These are phyloP conservation scores for Hemithea aestivaria DNA, from an alignment of 2,888 invertebrate genomes.

Conservation along the genomic window DNA sequence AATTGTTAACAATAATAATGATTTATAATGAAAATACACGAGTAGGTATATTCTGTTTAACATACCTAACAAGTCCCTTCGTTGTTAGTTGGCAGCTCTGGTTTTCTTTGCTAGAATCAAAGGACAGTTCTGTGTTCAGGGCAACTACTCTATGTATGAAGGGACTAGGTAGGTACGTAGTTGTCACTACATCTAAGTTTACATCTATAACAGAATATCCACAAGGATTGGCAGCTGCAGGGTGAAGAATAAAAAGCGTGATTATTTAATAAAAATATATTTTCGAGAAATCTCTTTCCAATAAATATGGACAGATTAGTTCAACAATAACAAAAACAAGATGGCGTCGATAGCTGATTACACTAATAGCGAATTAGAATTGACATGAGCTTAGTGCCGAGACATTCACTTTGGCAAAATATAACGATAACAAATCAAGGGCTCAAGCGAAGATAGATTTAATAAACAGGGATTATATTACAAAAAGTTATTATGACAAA, in stretches of 20 bases:
- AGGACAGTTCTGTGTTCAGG: too few species aligned
- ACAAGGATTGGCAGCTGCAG: slow-evolving; percentile 50
- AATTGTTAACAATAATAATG: too few species aligned
- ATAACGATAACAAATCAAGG: slow-evolving; percentile 48
- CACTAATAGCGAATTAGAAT: slow-evolving; percentile 42
- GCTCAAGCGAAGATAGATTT: slow-evolving; percentile 33
- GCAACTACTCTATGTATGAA: too few species aligned
- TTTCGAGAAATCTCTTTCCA: slow-evolving; percentile 65
- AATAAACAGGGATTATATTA: slow-evolving; percentile 15
- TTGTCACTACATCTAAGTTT: slow-evolving; percentile 13
- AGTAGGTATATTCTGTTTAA: too few species aligned
- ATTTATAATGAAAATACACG: too few species aligned
- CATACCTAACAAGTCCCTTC: too few species aligned
- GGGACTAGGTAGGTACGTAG: slow-evolving; percentile 32
- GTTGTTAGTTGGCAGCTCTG: too few species aligned
- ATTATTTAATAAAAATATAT: slow-evolving; percentile 72
- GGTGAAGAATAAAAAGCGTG: slow-evolving; percentile 72
- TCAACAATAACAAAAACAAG: slow-evolving; percentile 56
- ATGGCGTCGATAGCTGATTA: slow-evolving; percentile 55
- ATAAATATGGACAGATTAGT: slow-evolving; percentile 69
- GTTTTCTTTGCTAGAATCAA: too few species aligned
- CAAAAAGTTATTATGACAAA: slow-evolving; percentile 22
- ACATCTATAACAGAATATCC: slow-evolving; percentile 20
- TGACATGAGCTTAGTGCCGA: slow-evolving; percentile 52
- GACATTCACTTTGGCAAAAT: slow-evolving; percentile 26